These are phyloP conservation scores for Dioctria linearis DNA, from an alignment of 2,888 invertebrate species.

Conservation along the genomic window DNA sequence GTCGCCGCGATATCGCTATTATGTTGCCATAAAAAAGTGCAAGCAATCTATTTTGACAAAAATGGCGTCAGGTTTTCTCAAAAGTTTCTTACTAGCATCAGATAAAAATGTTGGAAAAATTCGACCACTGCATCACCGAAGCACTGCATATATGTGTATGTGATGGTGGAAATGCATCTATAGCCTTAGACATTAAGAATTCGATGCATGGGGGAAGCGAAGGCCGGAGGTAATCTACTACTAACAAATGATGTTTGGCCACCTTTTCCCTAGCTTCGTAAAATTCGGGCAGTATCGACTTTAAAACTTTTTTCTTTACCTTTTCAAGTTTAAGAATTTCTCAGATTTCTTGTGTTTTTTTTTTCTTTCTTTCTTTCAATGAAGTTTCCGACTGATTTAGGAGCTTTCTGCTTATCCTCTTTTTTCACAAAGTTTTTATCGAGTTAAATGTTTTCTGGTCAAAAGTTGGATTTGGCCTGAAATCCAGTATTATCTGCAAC, in stretches of 20 bases:
- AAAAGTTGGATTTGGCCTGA: constrained; percentile 8
- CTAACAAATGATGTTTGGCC: constrained; percentile 23
- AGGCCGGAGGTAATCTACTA: constrained; percentile 7
- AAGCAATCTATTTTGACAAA: constrained; percentile 48
- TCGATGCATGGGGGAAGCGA: background rate
- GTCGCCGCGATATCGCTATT: constrained; percentile 38
- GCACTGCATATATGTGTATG: background rate
- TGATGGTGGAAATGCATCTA: background rate
- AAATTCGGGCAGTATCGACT: constrained; percentile 20
- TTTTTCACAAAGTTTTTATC: background rate
- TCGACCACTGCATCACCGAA: constrained; percentile 26
- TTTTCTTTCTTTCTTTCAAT: background rate
- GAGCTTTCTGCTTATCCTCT: background rate
- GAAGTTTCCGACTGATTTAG: constrained; percentile 3
- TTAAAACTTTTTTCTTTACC: constrained; percentile 31
- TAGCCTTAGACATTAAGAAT: background rate
- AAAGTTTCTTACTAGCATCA: constrained; percentile 40
- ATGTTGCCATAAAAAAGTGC: constrained; percentile 39
- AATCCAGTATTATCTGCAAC: background rate
- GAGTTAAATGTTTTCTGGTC: constrained; percentile 13
- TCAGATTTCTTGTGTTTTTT: background rate
- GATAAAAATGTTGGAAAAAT: constrained; percentile 31
- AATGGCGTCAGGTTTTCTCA: constrained; percentile 48
- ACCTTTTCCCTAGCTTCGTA: background rate
- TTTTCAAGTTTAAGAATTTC: constrained; percentile 42